These are phyloP conservation scores for Luperina testacea DNA, from an alignment of 2,888 invertebrate species.

Conservation along the genomic window DNA sequence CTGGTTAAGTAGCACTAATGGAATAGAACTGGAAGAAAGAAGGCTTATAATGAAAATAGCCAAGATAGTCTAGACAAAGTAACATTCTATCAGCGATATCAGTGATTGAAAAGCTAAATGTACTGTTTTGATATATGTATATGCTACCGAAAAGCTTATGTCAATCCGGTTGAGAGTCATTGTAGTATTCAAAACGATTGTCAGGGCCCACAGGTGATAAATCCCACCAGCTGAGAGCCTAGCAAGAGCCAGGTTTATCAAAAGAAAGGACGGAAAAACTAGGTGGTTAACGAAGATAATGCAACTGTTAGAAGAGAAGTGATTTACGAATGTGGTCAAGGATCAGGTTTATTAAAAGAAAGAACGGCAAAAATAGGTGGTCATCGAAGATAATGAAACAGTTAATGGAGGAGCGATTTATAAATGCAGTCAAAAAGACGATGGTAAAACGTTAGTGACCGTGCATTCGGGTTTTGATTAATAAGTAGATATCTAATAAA, in stretches of 20 bases:
- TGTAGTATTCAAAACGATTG: not conserved
- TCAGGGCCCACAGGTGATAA: not conserved
- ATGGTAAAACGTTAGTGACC: not conserved
- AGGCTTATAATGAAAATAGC: not conserved
- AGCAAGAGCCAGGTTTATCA: too few species aligned
- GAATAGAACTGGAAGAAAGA: not conserved
- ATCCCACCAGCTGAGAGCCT: not conserved
- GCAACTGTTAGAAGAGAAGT: too few species aligned
- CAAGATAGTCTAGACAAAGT: not conserved
- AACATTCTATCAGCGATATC: not conserved
- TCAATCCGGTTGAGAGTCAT: not conserved
- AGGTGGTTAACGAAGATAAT: not conserved
- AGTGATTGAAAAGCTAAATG: not conserved
- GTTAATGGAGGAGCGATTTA: not conserved
- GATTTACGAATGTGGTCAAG: not conserved
- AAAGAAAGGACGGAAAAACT: not conserved
- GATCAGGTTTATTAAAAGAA: not conserved
- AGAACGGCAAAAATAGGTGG: not conserved
- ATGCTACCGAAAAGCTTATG: not conserved
- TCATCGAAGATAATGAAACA: not conserved
- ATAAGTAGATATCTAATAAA: not conserved
- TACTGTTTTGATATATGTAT: not conserved
- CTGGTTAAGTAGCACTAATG: conserved; percentile 35
- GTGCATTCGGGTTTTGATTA: not conserved
- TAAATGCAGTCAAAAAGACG: not conserved